Evolutionary conservation across 1,140 invertebrate species (phyloP).

Genomic region (Lepidostoma basale): DNA sequence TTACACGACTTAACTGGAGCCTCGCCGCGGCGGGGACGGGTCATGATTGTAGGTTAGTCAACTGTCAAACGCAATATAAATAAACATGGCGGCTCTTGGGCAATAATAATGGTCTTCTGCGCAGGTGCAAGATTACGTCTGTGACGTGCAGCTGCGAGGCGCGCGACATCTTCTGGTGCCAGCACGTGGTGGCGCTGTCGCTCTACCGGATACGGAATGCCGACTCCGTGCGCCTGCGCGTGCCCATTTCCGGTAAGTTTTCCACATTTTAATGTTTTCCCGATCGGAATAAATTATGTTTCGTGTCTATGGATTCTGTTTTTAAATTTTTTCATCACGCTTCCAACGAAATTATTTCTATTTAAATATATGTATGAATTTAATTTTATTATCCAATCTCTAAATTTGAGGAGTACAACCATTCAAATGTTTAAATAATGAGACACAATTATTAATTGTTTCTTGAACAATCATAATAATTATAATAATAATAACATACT

Average conservation of each 20-base stretch:
- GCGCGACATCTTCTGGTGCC: conserved; percentile 89
- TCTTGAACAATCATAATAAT: too few species aligned
- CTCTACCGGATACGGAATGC: conserved; percentile 87
- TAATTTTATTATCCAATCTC: too few species aligned
- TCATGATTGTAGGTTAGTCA: conserved; percentile 33
- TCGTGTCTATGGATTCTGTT: too few species aligned
- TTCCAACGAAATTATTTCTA: too few species aligned
- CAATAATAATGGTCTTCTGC: conserved; percentile 43
- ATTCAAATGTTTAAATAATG: too few species aligned
- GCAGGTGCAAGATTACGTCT: conserved; percentile 85
- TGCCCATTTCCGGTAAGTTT: conserved; percentile 81
- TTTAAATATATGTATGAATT: too few species aligned
- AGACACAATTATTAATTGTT: too few species aligned
- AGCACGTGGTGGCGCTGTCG: conserved; percentile 88
- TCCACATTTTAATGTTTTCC: neutral
- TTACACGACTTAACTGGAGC: neutral
- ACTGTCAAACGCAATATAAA: conserved; percentile 35
- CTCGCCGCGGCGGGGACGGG: neutral
- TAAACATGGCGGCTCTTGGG: conserved; percentile 29
- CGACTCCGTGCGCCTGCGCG: conserved; percentile 76
- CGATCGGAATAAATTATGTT: too few species aligned
- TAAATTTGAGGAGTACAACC: too few species aligned
- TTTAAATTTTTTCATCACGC: too few species aligned
- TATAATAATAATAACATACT: too few species aligned
- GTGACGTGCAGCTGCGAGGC: conserved; percentile 89